A percentile compares a stretch with the other conserved stretches of the same genome.
Conservation (phyloP, 2,113 vertebrate genomes). For the Tamias sibiricus region DNA sequence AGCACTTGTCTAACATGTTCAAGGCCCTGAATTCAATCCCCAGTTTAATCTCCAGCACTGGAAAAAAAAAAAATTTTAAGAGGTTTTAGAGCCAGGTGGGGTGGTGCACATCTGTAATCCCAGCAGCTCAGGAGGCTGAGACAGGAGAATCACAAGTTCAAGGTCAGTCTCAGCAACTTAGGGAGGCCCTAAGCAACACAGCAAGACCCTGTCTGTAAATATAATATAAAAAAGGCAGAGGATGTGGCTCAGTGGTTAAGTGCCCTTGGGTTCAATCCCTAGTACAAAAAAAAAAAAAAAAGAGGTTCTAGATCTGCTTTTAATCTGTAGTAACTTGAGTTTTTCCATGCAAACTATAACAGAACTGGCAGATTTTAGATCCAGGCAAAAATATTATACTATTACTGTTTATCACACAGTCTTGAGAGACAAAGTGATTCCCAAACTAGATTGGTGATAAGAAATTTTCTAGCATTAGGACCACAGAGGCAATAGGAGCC, state of each 20-base stretch:
- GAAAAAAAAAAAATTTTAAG: no score
- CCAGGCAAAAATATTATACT: neutral
- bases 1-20: neutral
- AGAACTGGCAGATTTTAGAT: constrained; percentile 5
- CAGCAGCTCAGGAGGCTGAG: no score
- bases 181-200: no score
- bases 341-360: constrained; percentile 32
- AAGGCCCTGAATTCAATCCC: neutral
- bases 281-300: no score
- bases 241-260: no score
- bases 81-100: neutral
- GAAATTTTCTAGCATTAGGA: neutral
- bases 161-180: no score
- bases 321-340: constrained; percentile 51
- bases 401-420: constrained; percentile 32
- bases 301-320: neutral
- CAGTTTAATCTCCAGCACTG: neutral
- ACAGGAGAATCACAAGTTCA: no score
- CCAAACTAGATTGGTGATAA: constrained; percentile 17
- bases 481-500: neutral
- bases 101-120: no score
- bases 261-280: neutral
- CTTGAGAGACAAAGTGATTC: constrained; percentile 42
- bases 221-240: no score
- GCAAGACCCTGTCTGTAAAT: no score